These are phyloP conservation scores for Sebastes vulpes DNA, from an alignment of 2,797 vertebrate genomes.

Conservation along the genomic window DNA sequence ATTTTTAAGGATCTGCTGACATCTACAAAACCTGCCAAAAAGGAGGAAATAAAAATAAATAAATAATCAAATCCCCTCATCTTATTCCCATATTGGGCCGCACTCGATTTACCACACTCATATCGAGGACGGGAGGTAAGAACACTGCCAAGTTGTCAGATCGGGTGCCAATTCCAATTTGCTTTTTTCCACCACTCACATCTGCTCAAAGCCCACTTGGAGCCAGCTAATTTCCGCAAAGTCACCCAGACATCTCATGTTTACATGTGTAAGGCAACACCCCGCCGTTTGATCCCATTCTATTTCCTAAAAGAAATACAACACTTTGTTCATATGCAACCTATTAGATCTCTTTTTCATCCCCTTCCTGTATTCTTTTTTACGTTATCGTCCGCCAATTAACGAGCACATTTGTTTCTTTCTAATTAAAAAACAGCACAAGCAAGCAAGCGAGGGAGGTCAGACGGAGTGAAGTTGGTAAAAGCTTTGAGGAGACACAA, in stretches of 20 bases:
- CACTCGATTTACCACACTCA: conserved; percentile 46
- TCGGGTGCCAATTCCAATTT: conserved; percentile 72
- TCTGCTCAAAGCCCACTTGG: conserved; percentile 57
- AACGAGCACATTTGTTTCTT: conserved; percentile 43
- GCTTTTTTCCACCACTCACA: conserved; percentile 67
- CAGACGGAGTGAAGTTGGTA: not conserved
- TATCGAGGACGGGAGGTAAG: conserved; percentile 53
- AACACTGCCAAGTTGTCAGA: conserved; percentile 72
- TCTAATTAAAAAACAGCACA: conserved; percentile 25
- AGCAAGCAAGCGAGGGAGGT: conserved; percentile 9
- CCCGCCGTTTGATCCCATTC: conserved; percentile 40
- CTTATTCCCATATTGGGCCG: conserved; percentile 55
- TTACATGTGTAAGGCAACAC: conserved; percentile 52
- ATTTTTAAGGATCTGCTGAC: conserved; percentile 38
- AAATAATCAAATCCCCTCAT: conserved; percentile 59
- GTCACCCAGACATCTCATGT: conserved; percentile 60
- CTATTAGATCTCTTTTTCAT: not conserved
- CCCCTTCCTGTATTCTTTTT: not conserved
- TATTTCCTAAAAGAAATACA: not conserved
- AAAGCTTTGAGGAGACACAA: conserved; percentile 15
- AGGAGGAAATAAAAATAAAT: not conserved
- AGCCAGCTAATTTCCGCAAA: conserved; percentile 63
- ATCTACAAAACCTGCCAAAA: conserved; percentile 35
- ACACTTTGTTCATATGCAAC: conserved; percentile 7
- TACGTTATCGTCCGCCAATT: conserved; percentile 4